Evolutionary conservation across 2,888 invertebrate species (phyloP), one percentile per base, ranked within the genome.

Genomic region (Daptonema setosum): DNA sequence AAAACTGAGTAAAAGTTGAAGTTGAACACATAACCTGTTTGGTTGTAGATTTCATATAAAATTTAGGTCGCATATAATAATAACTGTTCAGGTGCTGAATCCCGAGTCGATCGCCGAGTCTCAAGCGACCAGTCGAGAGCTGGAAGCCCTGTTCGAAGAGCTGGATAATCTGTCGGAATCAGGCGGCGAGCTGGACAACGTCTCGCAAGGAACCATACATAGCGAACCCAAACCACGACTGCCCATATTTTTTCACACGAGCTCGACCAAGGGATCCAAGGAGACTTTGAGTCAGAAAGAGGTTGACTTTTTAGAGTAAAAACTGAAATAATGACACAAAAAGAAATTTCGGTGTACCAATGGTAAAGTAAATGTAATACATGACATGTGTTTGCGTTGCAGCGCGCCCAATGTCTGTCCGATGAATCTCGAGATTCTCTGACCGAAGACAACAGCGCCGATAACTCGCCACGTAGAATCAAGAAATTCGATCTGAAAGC

Each of bases 151-250:
- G 54, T 70, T 95, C 75, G 83, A 95, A 77, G 93, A 97, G 72
- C 75, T 95, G 63, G 93, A 93, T 73, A 90, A 91, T 60, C 75
- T 93, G 60, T 87, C 87, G 65, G 95, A 95, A 72, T 90, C 88
- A 17, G 90, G 86, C 0, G 90, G 87, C 8, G 90, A 90, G 69
- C 62, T 70, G 52, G 59, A 62, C 28, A 55, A 28, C 22, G 41
- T 35, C 25, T 22, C 22, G 20, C 73, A 90, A 87, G 55, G 83
- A 78, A 90, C 88, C 70, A 87, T 93, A 68, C 85, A 87, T 61
- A 93, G 91, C 63, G 91, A 91, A 52, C 93, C 93, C 24, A 93
- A 93, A 72, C 93, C 93, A 52, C 87, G 87, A 63, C 77, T 95
- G 62, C 77, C 60, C 58, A 55, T 55, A 20, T 59, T 28, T 28